Evolutionary conservation across 2,797 vertebrate genomes (phyloP).

Genomic region (Dallia pectoralis): DNA sequence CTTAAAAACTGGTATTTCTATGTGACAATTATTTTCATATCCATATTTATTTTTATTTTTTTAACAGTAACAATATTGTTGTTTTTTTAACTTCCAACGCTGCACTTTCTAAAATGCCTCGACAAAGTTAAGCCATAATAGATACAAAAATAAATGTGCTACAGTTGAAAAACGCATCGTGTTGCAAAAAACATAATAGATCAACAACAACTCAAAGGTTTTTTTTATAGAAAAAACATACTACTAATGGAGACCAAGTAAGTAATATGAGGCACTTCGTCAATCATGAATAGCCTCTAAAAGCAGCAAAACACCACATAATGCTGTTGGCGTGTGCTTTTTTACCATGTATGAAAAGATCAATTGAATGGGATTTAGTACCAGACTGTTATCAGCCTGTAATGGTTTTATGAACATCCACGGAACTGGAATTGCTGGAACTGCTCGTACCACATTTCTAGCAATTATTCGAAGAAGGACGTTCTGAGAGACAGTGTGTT

Average conservation of each 20-base stretch:
- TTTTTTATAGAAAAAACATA: background rate
- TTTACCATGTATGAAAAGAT: conserved; percentile 9
- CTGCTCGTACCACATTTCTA: conserved; percentile 57
- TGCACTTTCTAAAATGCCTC: background rate
- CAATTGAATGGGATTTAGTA: conserved; percentile 18
- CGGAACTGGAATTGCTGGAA: conserved; percentile 43
- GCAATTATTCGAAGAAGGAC: conserved; percentile 42
- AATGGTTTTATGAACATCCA: conserved; percentile 24
- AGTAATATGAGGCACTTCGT: background rate
- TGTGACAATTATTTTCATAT: conserved; percentile 24
- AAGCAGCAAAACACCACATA: background rate
- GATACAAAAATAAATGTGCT: background rate
- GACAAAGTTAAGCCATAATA: background rate
- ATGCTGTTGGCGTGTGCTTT: background rate
- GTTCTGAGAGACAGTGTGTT: conserved; percentile 36
- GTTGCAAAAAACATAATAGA: background rate
- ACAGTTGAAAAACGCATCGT: background rate
- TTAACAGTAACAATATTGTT: conserved; percentile 33
- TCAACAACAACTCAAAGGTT: background rate
- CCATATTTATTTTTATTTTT: conserved; percentile 29
- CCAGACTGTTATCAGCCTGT: conserved; percentile 15
- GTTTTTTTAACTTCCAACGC: conserved; percentile 28
- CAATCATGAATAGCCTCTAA: background rate
- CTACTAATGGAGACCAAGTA: background rate
- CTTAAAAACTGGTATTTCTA: conserved; percentile 28